Base-by-base conservation (phyloP, 2,888 invertebrate species). In the Eristalinus sepulchralis region DNA sequence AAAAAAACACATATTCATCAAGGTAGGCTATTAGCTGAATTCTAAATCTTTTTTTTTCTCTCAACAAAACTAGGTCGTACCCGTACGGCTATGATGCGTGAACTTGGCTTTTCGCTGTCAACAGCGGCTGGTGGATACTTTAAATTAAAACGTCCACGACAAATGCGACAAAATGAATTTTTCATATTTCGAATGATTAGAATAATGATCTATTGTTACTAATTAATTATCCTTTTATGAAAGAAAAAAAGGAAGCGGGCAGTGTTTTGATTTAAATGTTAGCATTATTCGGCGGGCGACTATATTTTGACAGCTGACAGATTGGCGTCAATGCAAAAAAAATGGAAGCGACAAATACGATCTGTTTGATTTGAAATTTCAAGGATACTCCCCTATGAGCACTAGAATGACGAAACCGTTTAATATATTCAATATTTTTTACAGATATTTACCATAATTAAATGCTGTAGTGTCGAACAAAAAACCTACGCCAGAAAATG, bases 271-370 rank as follows among this genome's bases (percentile, higher is more conserved):
- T 86, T 86, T 59, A 82, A 86, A 83, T 79, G 73, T 66, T 86
- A 71, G 78, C 86, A 86, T 83, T 83, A 86, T 86, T 86, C 78
- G 86, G 86, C 86, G 86, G 86, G 86, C 86, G 83, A 71, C 78
- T 78, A 13, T 22, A 60, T 63, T 75, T 68, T 86, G 83, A 86
- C 86, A 83, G 27, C 24, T 83, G 86, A 78, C 78, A 70, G 34
- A 27, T 70, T 70, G 71, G 86, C 86, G 83, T 86, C 78, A 70
- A 80, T 57, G 55, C 39, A 62, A 80, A 67, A 53, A 80, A 73
- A 82, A 70, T 20, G 20, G 36, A 67, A 64, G 64, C 64, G 63
- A 27, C n/a, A 17, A 36, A 24, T 20, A 68, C 0, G 77, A 1
- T 59, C 72, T 85, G 82, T 85, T 85, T 60, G 82, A 67, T 73